These are phyloP conservation scores for Diploptera punctata DNA, from an alignment of 2,888 invertebrate species.

Conservation along the genomic window DNA sequence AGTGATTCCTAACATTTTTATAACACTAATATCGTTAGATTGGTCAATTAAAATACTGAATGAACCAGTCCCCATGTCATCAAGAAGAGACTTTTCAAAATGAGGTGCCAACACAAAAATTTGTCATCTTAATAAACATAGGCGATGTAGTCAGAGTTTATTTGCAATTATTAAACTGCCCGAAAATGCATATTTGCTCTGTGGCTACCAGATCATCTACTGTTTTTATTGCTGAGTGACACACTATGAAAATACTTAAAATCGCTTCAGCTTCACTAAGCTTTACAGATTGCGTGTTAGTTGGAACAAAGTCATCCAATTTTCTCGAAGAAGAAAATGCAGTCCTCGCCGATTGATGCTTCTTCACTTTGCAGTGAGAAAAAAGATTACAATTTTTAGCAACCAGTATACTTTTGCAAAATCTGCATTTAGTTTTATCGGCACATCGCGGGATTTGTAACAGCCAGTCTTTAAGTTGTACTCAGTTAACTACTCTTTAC, in stretches of 20 bases:
- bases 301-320: background rate
- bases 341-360: background rate
- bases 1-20: constrained; percentile 2
- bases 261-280: background rate
- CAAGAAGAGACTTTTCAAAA: background rate
- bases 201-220: background rate
- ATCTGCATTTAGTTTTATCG: constrained; percentile 5
- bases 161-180: background rate
- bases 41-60: constrained; percentile 2
- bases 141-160: background rate
- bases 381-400: constrained; percentile 2
- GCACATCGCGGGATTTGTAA: background rate
- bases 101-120: background rate
- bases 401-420: background rate
- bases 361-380: background rate
- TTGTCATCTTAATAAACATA: background rate
- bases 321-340: constrained; percentile 1
- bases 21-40: constrained; percentile 10
- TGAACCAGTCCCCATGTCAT: background rate
- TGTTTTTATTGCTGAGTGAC: background rate
- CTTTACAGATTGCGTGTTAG: background rate
- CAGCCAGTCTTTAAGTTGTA: background rate
- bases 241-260: background rate
- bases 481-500: background rate
- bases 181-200: background rate